phyloP scores from a whole-genome alignment of 2,888 invertebrate species.

The Caenorhabditis sp. region DNA sequence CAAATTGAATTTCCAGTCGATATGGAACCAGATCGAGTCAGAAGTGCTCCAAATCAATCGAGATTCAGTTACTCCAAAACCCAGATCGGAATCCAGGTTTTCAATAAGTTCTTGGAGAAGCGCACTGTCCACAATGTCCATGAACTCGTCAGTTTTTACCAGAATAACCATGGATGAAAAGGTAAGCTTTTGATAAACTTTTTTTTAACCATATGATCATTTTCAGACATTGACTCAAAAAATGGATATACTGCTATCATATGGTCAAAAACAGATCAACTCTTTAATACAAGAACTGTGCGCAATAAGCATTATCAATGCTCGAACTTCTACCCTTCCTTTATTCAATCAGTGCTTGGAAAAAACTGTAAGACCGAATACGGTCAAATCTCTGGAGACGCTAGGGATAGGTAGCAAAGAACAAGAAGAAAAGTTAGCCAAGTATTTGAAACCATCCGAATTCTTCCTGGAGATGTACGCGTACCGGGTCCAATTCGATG shows the following conservation, averaged over 20 bases:
- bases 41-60: slow-evolving; percentile 40
- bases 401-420: slow-evolving; percentile 34
- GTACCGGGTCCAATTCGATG: slow-evolving; percentile 38
- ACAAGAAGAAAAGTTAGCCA: slow-evolving; percentile 16
- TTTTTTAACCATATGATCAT: neutral
- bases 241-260: slow-evolving; percentile 48
- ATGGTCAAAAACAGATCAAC: slow-evolving; percentile 46
- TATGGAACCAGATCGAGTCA: slow-evolving; percentile 51
- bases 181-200: slow-evolving; percentile 7
- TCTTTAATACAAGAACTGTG: slow-evolving; percentile 56
- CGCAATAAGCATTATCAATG: slow-evolving; percentile 41
- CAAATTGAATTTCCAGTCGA: slow-evolving; percentile 34
- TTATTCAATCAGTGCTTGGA: slow-evolving; percentile 50
- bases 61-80: slow-evolving; percentile 21
- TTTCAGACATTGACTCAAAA: slow-evolving; percentile 45
- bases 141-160: slow-evolving; percentile 36
- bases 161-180: slow-evolving; percentile 45
- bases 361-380: slow-evolving; percentile 39
- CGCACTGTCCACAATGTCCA: slow-evolving; percentile 43
- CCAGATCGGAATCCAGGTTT: slow-evolving; percentile 49
- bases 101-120: slow-evolving; percentile 50
- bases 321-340: slow-evolving; percentile 23
- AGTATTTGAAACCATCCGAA: slow-evolving; percentile 40
- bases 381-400: slow-evolving; percentile 13
- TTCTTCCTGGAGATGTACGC: slow-evolving; percentile 52